Conservation (phyloP, 2,113 vertebrate genomes). For the Caracal caracal region DNA sequence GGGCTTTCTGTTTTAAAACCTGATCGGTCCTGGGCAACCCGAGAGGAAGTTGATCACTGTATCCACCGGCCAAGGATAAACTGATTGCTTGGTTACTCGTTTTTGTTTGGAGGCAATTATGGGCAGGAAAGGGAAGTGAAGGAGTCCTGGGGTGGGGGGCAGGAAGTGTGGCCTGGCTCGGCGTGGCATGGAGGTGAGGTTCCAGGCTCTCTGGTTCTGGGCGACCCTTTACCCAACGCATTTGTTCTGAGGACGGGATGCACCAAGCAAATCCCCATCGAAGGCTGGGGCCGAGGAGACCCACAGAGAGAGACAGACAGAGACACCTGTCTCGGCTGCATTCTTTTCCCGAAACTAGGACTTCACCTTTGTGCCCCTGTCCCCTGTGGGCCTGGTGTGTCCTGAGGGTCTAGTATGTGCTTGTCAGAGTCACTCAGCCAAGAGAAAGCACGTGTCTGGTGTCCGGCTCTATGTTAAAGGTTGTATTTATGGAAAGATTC, state of each 20-base stretch:
- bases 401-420: fast-evolving
- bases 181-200: neutral
- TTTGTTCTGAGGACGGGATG: neutral
- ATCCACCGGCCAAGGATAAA: neutral
- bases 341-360: neutral
- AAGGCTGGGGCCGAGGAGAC: fast-evolving
- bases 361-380: neutral
- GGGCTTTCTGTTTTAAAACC: neutral
- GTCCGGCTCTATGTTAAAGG: neutral
- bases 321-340: fast-evolving
- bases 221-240: neutral
- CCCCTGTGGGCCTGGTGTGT: too few species aligned
- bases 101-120: neutral
- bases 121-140: neutral
- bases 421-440: neutral
- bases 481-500: neutral
- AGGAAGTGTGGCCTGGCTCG: neutral
- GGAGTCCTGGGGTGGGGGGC: neutral
- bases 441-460: neutral
- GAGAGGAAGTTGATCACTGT: neutral
- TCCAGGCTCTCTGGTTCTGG: neutral
- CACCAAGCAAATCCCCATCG: fast-evolving
- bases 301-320: neutral
- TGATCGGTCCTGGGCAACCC: neutral
- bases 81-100: neutral